Evolutionary conservation across 2,888 invertebrate species (phyloP), one percentile per base, ranked within the genome.

Genomic region (Bombyx huttoni): DNA sequence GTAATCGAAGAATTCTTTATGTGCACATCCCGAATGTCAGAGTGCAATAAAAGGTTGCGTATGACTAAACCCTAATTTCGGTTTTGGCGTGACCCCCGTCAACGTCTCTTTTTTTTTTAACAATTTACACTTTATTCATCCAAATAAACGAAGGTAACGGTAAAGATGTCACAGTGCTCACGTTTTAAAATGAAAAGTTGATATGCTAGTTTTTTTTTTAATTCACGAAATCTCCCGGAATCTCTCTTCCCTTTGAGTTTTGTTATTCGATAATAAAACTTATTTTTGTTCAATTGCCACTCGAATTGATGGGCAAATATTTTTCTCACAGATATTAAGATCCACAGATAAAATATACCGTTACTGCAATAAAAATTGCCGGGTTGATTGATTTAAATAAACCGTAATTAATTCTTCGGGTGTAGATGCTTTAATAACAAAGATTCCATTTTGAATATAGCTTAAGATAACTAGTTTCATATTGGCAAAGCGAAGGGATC

Each of bases 41-140:
- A 87, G 86, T 81, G 84, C 87, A 82, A 76, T 77, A 70, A 82
- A 81, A 84, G 84, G 81, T 86, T 80, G 78, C 75, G 67, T 70
- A 61, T 70, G 68, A 79, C 77, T 75, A 85, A 81, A 77, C 81
- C 82, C 81, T 85, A 85, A 87, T 85, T 86, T 86, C 61, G 80
- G 81, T 80, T 75, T 60, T 72, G 84, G 80, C 80, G 81, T 88
- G 87, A 87, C 87, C 88, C 87, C 85, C 81, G 80, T 87, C 86
- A 85, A 82, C 81, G 74, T 60, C 77, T 24, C n/a, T n/a, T n/a
- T 24, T 80, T 84, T 84, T 82, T 83, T 64, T 48, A 54, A 58
- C 58, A 75, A 74, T 77, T 81, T 74, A 78, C 78, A 81, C 77
- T 81, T 86, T 87, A 84, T 82, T 72, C 67, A 61, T 60, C 49